phyloP scores from a whole-genome alignment of 53 echinoderm and acorn worm genomes.

The Zoroaster sp. region DNA sequence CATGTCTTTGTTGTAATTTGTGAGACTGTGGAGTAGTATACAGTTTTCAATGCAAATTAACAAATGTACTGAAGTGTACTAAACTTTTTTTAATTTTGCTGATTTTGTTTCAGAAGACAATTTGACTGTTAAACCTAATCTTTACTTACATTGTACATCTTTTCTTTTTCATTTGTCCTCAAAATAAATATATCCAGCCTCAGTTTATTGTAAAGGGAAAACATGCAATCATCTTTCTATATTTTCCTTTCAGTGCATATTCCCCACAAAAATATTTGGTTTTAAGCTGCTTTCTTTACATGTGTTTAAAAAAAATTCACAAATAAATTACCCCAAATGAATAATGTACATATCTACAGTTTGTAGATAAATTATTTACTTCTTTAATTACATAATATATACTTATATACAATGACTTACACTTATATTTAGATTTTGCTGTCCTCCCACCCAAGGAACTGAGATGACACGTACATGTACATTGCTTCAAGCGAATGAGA shows the following conservation, averaged over 20 bases:
- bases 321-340: constrained; percentile 21
- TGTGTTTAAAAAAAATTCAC: not conserved
- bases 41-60: no score
- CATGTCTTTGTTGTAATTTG: no score
- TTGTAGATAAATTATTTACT: constrained; percentile 57
- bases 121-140: no score
- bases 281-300: constrained; percentile 48
- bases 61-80: no score
- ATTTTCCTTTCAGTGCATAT: not conserved
- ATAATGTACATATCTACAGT: constrained; percentile 48
- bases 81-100: no score
- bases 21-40: no score
- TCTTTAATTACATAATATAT: not conserved
- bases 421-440: no score
- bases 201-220: no score
- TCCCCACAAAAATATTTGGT: constrained; percentile 19
- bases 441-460: no score
- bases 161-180: not conserved
- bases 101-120: no score
- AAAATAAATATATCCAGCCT: not conserved
- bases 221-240: not conserved
- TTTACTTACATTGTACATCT: no score
- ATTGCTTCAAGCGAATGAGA: no score
- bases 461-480: constrained; percentile 6
- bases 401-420: not conserved